phyloP scores from a whole-genome alignment of 2,113 vertebrate species.

The Catharus bicknelli region DNA sequence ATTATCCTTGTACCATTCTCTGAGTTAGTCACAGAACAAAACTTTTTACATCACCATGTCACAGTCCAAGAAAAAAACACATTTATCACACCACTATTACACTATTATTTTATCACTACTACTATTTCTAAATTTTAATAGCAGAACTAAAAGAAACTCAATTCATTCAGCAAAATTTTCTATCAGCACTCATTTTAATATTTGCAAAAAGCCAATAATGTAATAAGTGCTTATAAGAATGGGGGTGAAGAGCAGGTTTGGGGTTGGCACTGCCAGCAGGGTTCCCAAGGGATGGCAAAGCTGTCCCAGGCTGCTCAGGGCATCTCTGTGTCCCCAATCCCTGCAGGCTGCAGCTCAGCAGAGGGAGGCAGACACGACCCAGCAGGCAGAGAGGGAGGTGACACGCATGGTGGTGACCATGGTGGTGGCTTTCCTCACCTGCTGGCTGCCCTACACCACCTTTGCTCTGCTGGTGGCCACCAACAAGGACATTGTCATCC shows the following conservation, averaged over 20 bases:
- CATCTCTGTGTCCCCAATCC: accelerated
- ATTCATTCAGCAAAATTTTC: no score
- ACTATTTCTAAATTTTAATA: no score
- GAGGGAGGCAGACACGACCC: constrained; percentile 44
- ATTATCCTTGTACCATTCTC: no score
- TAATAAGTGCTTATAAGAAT: no score
- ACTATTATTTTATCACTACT: no score
- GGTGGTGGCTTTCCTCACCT: constrained; percentile 69
- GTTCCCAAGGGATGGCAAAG: not conserved
- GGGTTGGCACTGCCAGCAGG: not conserved
- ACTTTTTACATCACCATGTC: no score
- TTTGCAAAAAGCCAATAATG: no score
- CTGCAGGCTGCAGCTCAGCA: constrained; percentile 35
- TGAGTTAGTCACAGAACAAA: no score
- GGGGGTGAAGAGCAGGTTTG: not conserved
- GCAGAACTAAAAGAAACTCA: no score
- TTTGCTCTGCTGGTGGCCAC: constrained; percentile 69
- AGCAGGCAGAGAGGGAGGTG: constrained; percentile 60
- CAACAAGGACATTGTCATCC: constrained; percentile 48
- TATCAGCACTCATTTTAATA: no score
- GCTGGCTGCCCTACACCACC: constrained; percentile 70
- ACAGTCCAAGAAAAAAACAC: no score
- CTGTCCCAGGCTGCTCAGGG: not conserved
- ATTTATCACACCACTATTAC: no score
- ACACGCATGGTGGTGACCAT: constrained; percentile 64